Evolutionary conservation across 2,113 vertebrate genomes (phyloP).

Genomic region (Entelurus aequoreus): DNA sequence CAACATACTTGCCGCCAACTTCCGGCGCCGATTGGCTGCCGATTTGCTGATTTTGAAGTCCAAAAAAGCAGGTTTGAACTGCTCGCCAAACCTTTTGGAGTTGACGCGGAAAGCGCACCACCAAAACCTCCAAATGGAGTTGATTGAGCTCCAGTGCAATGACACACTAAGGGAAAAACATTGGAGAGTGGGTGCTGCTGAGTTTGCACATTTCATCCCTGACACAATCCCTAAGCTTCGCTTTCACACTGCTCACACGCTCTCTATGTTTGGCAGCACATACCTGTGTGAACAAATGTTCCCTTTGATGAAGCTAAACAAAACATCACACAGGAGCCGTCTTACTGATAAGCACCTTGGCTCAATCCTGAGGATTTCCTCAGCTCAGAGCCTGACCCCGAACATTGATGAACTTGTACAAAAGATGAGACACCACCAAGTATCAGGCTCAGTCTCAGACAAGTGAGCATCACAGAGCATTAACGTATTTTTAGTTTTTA

Average conservation of each 20-base stretch:
- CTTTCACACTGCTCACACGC: slow-evolving; percentile 7
- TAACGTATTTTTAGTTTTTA: no score
- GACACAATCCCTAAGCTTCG: slow-evolving; percentile 10
- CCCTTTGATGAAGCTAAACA: slow-evolving; percentile 3
- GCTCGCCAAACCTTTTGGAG: slow-evolving; percentile 27
- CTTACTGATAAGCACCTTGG: not conserved
- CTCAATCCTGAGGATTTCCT: not conserved
- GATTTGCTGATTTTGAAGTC: no score
- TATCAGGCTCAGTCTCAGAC: slow-evolving; percentile 3
- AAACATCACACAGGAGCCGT: not conserved
- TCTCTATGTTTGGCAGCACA: not conserved
- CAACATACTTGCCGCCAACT: slow-evolving; percentile 1
- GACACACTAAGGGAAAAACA: slow-evolving; percentile 19
- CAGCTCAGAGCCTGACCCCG: not conserved
- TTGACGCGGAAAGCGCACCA: slow-evolving; percentile 33
- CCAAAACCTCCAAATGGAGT: slow-evolving; percentile 27
- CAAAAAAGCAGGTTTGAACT: not conserved
- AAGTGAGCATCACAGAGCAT: no score
- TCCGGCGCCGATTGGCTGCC: no score
- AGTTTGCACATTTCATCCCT: slow-evolving; percentile 18
- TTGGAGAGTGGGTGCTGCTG: slow-evolving; percentile 8
- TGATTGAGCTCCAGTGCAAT: slow-evolving; percentile 39
- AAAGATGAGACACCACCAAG: slow-evolving; percentile 5
- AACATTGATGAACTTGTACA: not conserved
- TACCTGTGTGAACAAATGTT: not conserved